Percentiles rank a stretch among this genome's conserved stretches.
Evolutionary conservation across 2,113 vertebrate genomes (phyloP).

Genomic region (Euleptes europaea): DNA sequence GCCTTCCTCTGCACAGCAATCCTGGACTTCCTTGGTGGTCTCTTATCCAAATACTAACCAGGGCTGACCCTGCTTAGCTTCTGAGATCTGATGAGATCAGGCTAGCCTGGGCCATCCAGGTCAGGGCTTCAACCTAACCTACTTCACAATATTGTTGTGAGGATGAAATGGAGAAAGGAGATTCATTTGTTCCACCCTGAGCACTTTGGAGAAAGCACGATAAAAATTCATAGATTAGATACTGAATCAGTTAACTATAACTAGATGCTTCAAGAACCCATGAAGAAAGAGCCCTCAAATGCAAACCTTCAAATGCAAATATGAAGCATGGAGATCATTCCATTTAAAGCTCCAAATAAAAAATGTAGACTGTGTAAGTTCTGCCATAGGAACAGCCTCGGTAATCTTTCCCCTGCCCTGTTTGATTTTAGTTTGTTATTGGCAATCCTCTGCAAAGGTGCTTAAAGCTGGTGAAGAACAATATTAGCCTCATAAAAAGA

Average conservation of each 20-base stretch:
- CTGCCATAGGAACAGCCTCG: background rate
- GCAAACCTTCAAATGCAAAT: background rate
- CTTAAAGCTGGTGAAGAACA: constrained; percentile 57
- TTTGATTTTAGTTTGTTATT: background rate
- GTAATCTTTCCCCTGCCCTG: background rate
- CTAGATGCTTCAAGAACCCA: background rate
- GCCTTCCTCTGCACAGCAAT: too few relatives aligned
- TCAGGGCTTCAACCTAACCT: too few relatives aligned
- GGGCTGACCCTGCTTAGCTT: too few relatives aligned
- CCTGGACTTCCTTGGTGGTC: too few relatives aligned
- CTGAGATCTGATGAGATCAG: too few relatives aligned
- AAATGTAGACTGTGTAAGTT: background rate
- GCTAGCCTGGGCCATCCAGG: too few relatives aligned
- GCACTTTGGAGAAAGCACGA: too few relatives aligned
- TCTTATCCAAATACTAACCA: too few relatives aligned
- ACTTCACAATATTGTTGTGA: too few relatives aligned
- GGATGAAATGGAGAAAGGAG: too few relatives aligned
- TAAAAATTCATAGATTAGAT: too few relatives aligned
- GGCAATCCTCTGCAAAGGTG: constrained; percentile 49
- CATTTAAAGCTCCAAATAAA: background rate
- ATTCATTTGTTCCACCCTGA: too few relatives aligned
- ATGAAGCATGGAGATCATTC: background rate
- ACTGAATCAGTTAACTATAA: background rate
- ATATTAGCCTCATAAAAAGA: constrained; percentile 56
- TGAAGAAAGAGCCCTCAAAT: background rate